phyloP scores from a whole-genome alignment of 2,888 invertebrate genomes.

The Drosophila anceps region DNA sequence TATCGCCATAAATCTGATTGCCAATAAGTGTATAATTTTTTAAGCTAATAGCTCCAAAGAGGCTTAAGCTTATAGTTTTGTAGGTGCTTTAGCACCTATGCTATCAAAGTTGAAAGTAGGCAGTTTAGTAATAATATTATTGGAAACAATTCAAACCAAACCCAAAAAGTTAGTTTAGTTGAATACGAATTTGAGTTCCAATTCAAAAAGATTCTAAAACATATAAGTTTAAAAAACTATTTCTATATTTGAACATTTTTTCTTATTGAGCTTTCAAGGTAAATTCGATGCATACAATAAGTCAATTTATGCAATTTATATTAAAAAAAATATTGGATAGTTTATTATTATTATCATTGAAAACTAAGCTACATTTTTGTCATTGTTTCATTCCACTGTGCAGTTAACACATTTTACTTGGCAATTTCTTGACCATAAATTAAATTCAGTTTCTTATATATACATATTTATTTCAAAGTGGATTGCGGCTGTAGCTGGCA shows the following conservation, averaged over 20 bases:
- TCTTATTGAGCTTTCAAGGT: neutral
- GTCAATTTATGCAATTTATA: too few relatives aligned
- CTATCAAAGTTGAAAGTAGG: neutral
- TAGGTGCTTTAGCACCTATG: neutral
- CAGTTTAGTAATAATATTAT: neutral
- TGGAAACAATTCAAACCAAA: neutral
- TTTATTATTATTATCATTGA: too few relatives aligned
- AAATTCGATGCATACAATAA: too few relatives aligned
- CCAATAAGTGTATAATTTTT: neutral
- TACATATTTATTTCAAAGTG: neutral
- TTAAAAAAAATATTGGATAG: too few relatives aligned
- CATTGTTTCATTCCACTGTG: slow-evolving; percentile 19
- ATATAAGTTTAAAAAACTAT: too few relatives aligned
- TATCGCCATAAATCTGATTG: neutral
- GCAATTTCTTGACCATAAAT: slow-evolving; percentile 34
- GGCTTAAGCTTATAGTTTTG: neutral
- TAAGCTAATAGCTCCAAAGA: neutral
- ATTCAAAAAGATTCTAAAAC: neutral
- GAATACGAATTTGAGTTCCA: neutral
- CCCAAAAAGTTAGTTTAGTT: too few relatives aligned
- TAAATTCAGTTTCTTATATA: slow-evolving; percentile 8
- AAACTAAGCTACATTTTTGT: neutral
- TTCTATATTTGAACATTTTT: neutral
- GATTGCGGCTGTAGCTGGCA: slow-evolving; percentile 25
- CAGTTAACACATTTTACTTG: slow-evolving; percentile 15